phyloP scores from a whole-genome alignment of 2,797 vertebrate genomes.

The Sebastes steindachneri region DNA sequence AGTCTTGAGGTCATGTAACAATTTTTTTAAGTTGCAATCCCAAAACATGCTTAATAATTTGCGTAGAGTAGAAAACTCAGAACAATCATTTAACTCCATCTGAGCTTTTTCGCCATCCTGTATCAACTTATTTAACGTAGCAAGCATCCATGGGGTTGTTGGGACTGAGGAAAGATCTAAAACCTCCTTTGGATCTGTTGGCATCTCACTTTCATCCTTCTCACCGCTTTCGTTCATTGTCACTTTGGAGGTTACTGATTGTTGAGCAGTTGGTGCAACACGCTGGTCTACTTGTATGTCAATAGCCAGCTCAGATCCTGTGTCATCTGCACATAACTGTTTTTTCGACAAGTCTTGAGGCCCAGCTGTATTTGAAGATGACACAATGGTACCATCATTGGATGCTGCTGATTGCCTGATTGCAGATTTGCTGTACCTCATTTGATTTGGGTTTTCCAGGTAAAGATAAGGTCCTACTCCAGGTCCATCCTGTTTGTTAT shows the following conservation, averaged over 20 bases:
- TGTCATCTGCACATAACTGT: not conserved
- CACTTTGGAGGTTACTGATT: not conserved
- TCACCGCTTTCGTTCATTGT: not conserved
- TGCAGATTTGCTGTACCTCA: not conserved
- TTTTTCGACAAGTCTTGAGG: not conserved
- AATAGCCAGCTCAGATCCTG: not conserved
- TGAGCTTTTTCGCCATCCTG: not conserved
- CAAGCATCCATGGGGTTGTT: conserved; percentile 54
- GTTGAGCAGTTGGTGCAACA: not conserved
- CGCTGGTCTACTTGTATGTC: not conserved
- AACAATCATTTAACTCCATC: rapidly evolving
- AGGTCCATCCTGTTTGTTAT: not conserved
- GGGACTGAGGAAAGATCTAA: conserved; percentile 41
- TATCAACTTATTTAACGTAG: conserved; percentile 9
- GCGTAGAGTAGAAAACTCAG: rapidly evolving
- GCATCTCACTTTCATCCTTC: not conserved
- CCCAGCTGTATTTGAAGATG: not conserved
- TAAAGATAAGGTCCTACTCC: not conserved
- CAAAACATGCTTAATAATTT: conserved; percentile 45
- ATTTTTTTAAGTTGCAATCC: not conserved
- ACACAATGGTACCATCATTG: not conserved
- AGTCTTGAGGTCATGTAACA: not conserved
- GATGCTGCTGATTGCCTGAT: not conserved
- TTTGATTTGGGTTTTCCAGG: not conserved
- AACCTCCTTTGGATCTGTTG: not conserved